phyloP scores from a whole-genome alignment of 2,113 vertebrate species.

The Manacus vitellinus region DNA sequence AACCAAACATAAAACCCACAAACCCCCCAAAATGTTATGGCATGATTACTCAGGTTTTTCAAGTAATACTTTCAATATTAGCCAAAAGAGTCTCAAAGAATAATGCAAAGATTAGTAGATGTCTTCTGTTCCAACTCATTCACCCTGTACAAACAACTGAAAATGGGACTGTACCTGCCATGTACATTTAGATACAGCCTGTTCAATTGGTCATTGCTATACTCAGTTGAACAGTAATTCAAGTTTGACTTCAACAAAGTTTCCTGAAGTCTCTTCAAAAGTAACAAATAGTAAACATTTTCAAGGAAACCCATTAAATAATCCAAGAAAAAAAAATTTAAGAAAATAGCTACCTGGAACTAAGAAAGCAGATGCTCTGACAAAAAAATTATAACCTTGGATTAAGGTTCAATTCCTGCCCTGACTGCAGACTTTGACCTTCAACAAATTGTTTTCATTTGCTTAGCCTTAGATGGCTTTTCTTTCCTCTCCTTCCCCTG shows the following conservation, averaged over 20 bases:
- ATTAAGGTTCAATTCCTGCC: background rate
- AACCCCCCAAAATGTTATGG: background rate
- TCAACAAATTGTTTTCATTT: background rate
- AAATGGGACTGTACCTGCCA: background rate
- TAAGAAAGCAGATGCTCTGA: background rate
- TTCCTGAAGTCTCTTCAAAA: background rate
- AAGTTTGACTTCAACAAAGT: background rate
- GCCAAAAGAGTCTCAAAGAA: background rate
- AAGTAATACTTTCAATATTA: background rate
- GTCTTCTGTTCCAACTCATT: background rate
- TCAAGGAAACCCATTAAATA: background rate
- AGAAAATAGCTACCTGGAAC: background rate
- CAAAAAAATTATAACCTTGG: background rate
- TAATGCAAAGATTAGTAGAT: background rate
- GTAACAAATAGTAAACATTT: background rate
- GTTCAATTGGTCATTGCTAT: background rate
- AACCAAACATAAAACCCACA: too few species aligned
- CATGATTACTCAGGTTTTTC: background rate
- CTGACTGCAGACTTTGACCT: background rate
- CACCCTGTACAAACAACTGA: background rate
- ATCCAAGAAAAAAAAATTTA: background rate
- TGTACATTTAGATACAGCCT: background rate
- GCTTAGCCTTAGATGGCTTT: background rate
- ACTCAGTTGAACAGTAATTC: background rate
- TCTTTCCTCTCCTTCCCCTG: background rate